These are phyloP conservation scores for Mythimna loreyi DNA, from an alignment of 2,888 invertebrate species.

Conservation along the genomic window DNA sequence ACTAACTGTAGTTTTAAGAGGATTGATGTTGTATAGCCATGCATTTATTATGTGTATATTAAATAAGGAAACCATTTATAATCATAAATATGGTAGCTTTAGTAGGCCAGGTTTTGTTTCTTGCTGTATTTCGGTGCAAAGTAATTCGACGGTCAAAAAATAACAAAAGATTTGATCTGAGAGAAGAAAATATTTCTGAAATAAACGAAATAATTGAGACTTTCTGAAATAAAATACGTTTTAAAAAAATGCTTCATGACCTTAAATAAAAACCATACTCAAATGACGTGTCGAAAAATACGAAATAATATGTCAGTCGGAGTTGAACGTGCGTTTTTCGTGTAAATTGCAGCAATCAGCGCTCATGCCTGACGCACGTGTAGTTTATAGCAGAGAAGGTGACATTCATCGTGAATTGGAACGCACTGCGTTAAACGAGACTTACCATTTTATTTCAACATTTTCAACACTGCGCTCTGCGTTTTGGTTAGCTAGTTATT, in stretches of 20 bases:
- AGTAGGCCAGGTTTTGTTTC: conserved; percentile 10
- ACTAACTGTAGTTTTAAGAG: conserved; percentile 44
- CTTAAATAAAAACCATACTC: conserved; percentile 3
- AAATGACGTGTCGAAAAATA: conserved; percentile 23
- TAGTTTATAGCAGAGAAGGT: conserved; percentile 38
- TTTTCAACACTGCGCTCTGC: conserved; percentile 32
- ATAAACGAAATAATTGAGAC: neutral
- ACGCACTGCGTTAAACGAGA: conserved; percentile 43
- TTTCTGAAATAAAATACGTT: neutral
- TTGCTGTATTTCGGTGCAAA: neutral
- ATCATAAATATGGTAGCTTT: neutral
- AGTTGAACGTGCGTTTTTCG: conserved; percentile 21
- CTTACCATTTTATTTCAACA: conserved; percentile 47
- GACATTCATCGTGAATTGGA: conserved; percentile 47
- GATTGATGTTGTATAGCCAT: conserved; percentile 45
- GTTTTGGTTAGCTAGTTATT: conserved; percentile 39
- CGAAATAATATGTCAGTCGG: conserved; percentile 23
- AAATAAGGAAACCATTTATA: conserved; percentile 12
- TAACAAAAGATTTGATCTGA: neutral
- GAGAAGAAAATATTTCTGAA: too few species aligned
- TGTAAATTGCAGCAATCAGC: conserved; percentile 49
- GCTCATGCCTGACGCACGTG: conserved; percentile 25
- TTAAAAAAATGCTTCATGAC: neutral
- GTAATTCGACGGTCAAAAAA: neutral
- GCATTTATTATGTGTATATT: conserved; percentile 42